A percentile compares a stretch with the other conserved stretches of the same genome.
Conservation (phyloP, 2,888 invertebrate species). For the Agonopterix alstromeriana region DNA sequence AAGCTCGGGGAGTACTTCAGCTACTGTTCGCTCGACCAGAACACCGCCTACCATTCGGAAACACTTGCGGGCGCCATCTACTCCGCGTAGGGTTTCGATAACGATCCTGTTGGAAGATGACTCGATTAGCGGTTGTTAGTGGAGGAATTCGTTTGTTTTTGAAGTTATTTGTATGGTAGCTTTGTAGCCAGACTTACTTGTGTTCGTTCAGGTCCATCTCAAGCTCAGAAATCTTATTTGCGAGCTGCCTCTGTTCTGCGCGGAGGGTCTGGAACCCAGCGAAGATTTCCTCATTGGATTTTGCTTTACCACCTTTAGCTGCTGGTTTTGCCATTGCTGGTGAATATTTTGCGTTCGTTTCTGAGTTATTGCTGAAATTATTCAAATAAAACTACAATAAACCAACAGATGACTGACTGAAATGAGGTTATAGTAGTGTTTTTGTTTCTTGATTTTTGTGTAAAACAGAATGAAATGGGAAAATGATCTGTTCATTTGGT, state of each 20-base stretch:
- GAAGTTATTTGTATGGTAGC: no score
- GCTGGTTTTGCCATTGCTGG: constrained; percentile 43
- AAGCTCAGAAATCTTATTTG: constrained; percentile 92
- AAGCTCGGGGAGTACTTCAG: constrained; percentile 92
- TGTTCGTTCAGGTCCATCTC: constrained; percentile 97
- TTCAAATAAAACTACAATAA: not conserved
- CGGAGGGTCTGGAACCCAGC: constrained; percentile 91
- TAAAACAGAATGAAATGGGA: no score
- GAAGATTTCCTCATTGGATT: constrained; percentile 87
- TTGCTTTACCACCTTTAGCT: constrained; percentile 56
- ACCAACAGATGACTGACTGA: constrained; percentile 5
- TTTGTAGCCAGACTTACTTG: constrained; percentile 80
- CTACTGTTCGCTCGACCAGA: constrained; percentile 93
- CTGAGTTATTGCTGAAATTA: not conserved
- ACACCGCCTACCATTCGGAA: constrained; percentile 96
- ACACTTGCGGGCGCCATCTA: constrained; percentile 90
- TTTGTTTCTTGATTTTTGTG: not conserved
- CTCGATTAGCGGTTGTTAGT: not conserved
- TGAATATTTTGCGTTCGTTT: not conserved
- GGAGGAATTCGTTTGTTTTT: no score
- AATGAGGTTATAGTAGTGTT: constrained; percentile 4
- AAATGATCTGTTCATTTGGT: no score
- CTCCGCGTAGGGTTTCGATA: constrained; percentile 92
- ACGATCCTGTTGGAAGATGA: constrained; percentile 83
- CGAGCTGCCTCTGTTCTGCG: constrained; percentile 90